Base-by-base conservation (phyloP, 2,797 vertebrate species). In the Channa striata region DNA sequence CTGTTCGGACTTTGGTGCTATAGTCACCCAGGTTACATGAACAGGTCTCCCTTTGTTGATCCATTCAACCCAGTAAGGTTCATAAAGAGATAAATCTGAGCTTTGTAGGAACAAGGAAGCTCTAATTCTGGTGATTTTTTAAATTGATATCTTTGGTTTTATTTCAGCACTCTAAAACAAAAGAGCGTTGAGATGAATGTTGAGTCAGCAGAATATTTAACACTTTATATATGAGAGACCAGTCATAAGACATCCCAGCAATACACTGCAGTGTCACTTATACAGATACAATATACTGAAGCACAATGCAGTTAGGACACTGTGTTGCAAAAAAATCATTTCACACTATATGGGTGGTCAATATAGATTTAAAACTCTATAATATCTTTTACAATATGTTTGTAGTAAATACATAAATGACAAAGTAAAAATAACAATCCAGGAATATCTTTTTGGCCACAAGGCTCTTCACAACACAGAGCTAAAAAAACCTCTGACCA, bases 11-110 rank as follows among this genome's bases (percentile, higher is more conserved):
- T 8, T 46, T 10, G 59, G 69, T 66, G 58, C n/a, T 19, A 9
- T 48, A 23, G 56, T 66, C 72, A 69, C 66, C 70, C 54, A 21
- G 64, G 34, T 50, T 52, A 36, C 74, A 71, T 64, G 68, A 71
- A 57, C 66, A 68, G 72, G 68, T 56, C 30, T 30, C 54, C 37
- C 20, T 42, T 36, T 44, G 68, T 52, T 40, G 42, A 78, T 76
- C 53, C 68, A 68, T 30, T 71, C 49, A 54, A 12, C 50, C 42
- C 17, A 70, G 36, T 36, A 11, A 52, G 51, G 33, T 61, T 48
- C 34, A 53, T 23, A 4, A 54, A 8, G 58, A 61, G 21, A 47
- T 16, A 39, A 58, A 30, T 30, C n/a, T n/a, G n/a, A n/a, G n/a
- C n/a, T 30, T 30, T 30, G 25, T 30, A 30, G 4, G n/a, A 30